Evolutionary conservation across 2,888 invertebrate genomes (phyloP), one percentile per base, ranked within the genome.

Genomic region (Caenorhabditis sp.): DNA sequence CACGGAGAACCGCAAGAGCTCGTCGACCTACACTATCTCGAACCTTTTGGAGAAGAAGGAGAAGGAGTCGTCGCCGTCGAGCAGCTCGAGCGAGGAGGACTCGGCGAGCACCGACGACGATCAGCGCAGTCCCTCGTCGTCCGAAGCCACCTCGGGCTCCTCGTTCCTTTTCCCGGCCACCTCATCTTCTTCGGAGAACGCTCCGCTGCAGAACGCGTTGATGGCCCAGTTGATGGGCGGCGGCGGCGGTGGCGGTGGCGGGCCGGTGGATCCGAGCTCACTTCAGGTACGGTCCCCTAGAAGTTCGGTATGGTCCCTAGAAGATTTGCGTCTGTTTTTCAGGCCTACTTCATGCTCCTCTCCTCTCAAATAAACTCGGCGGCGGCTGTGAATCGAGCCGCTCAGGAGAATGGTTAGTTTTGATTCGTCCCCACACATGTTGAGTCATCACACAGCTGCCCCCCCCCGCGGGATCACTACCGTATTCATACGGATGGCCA

Each of bases 261-360:
- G 2, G 17, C n/a, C 50, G 11, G 20, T 75, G 46, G 68, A 74
- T 46, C 45, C 66, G 5, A 41, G 45, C 26, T 3, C 35, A 2
- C 43, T 73, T 17, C 72, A 72, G 56, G 70, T 59, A 27, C n/a
- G n/a, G 6, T 30, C 30, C 30, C 6, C 30, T 30, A 5, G 6
- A 30, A 30, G 30, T 30, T 9, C 5, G 30, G 5, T 30, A 30
- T 5, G 30, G 6, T 7, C 30, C 9, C 30, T 30, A 7, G 6
- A 30, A 5, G 1, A 37, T 15, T 20, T 20, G n/a, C n/a, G 17
- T n/a, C n/a, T n/a, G n/a, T n/a, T n/a, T 46, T 78, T 74, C 65
- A 81, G 71, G 77, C 80, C 30, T 82, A 82, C 45, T 48, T 82
- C 50, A 41, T 65, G 32, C 56, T 82, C 13, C 58, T 81, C 45